phyloP scores from a whole-genome alignment of 2,888 invertebrate genomes.

The Dolichopus griseipennis region DNA sequence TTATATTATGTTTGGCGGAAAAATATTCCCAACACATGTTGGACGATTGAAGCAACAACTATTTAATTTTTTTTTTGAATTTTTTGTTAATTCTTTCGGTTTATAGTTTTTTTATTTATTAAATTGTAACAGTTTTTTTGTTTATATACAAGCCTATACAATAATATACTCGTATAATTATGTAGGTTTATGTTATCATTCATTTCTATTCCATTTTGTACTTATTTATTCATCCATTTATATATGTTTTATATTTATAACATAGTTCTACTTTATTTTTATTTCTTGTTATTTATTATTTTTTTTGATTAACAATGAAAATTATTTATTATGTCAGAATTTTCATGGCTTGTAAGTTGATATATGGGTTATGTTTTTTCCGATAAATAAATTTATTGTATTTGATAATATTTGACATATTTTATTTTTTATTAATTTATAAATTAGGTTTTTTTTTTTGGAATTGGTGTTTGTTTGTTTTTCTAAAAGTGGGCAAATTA shows the following conservation, averaged over 20 bases:
- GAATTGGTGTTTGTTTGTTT: no score
- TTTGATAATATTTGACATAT: not conserved
- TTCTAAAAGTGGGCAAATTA: no score
- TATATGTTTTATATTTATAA: no score
- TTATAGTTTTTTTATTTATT: not conserved
- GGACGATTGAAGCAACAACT: not conserved
- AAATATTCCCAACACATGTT: not conserved
- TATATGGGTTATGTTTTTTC: not conserved
- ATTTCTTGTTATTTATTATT: not conserved
- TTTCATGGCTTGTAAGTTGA: not conserved
- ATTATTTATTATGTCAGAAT: not conserved
- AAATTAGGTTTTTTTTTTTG: not conserved
- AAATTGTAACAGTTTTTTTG: not conserved
- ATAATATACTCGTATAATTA: no score
- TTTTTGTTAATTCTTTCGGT: not conserved
- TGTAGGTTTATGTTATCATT: no score
- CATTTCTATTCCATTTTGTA: no score
- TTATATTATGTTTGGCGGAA: no score
- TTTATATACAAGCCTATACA: not conserved
- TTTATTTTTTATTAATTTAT: not conserved
- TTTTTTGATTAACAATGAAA: not conserved
- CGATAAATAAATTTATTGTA: conserved; percentile 6
- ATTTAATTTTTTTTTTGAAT: not conserved
- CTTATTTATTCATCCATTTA: no score
- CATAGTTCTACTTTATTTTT: no score